A percentile compares a stretch with the other conserved stretches of the same genome.
These are phyloP conservation scores for Callinectes sapidus DNA, from an alignment of 2,888 invertebrate genomes.

Conservation along the genomic window DNA sequence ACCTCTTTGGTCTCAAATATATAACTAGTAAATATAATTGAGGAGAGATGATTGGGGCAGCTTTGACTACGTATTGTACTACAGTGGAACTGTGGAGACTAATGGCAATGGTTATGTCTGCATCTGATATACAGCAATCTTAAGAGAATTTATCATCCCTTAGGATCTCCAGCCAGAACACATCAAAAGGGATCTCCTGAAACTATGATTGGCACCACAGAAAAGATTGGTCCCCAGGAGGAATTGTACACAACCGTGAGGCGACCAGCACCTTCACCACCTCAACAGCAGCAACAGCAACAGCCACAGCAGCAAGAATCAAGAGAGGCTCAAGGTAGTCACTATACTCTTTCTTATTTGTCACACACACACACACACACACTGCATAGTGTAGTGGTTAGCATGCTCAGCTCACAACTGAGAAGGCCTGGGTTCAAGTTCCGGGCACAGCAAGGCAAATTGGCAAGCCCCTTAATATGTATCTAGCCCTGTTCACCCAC, in stretches of 20 bases:
- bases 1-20: too few species aligned
- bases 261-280: conserved; percentile 59
- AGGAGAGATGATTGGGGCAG: too few species aligned
- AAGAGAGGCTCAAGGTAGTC: conserved; percentile 43
- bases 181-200: conserved; percentile 56
- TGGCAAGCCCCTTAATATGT: too few species aligned
- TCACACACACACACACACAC: neutral
- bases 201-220: conserved; percentile 14
- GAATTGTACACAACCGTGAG: conserved; percentile 62
- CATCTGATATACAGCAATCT: neutral
- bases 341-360: neutral
- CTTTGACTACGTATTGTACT: too few species aligned
- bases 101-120: too few species aligned
- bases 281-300: conserved; percentile 42
- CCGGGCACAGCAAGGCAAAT: too few species aligned
- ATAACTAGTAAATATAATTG: too few species aligned
- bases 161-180: conserved; percentile 50
- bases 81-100: too few species aligned
- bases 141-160: neutral
- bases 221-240: conserved; percentile 54
- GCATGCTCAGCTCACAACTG: too few species aligned
- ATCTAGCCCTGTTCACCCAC: too few species aligned
- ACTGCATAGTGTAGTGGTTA: too few species aligned
- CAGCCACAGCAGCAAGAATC: conserved; percentile 44
- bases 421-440: too few species aligned